These are phyloP conservation scores for Metopia argyrocephala DNA, from an alignment of 2,888 invertebrate species.

Conservation along the genomic window DNA sequence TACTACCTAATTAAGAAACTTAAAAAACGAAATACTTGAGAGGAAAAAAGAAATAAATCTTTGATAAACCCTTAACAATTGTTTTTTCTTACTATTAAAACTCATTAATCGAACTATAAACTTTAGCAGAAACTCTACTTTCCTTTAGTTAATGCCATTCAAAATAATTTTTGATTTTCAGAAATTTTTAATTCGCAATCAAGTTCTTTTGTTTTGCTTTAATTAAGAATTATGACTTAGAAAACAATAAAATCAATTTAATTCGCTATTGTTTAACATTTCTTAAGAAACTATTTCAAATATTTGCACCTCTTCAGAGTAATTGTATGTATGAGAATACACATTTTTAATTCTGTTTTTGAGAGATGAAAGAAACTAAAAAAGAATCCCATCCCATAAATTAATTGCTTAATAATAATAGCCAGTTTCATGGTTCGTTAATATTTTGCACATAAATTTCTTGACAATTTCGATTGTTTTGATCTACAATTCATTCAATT, in stretches of 20 bases:
- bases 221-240: slow-evolving; percentile 63
- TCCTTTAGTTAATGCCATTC: slow-evolving; percentile 55
- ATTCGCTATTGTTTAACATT: slow-evolving; percentile 10
- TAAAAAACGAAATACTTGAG: neutral
- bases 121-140: slow-evolving; percentile 7
- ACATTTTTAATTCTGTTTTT: too few species aligned
- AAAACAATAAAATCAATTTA: neutral
- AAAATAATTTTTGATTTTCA: neutral
- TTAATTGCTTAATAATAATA: slow-evolving; percentile 62
- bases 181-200: slow-evolving; percentile 9
- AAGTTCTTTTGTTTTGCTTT: slow-evolving; percentile 28
- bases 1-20: neutral
- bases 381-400: slow-evolving; percentile 57
- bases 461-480: slow-evolving; percentile 32
- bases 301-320: slow-evolving; percentile 30
- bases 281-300: neutral
- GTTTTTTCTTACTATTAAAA: slow-evolving; percentile 17
- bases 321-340: too few species aligned
- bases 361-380: too few species aligned
- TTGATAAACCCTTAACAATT: slow-evolving; percentile 43
- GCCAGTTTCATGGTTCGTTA: slow-evolving; percentile 64
- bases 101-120: too few species aligned
- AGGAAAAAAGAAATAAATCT: slow-evolving; percentile 40
- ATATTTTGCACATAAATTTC: slow-evolving; percentile 54
- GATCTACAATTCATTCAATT: slow-evolving; percentile 29